Evolutionary conservation across 2,113 vertebrate species (phyloP), one percentile per base, ranked within the genome.

Genomic region (Scytalopus superciliaris): DNA sequence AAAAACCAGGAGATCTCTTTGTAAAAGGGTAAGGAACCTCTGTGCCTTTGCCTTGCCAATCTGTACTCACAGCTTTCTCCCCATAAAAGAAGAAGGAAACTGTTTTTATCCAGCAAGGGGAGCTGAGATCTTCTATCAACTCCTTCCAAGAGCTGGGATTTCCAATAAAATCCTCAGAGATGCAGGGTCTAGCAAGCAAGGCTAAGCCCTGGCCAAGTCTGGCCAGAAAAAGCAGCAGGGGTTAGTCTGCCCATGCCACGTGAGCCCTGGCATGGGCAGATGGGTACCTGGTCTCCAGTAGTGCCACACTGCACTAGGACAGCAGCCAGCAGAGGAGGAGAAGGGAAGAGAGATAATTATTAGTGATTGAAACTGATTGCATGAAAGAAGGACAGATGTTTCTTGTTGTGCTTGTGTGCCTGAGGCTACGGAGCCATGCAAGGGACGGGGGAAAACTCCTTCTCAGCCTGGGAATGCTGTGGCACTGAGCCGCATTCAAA

Each of bases 381-480:
- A 96, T 96, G 94, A 95, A 94, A 94, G 93, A 91, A 96, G 93
- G 94, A 96, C 95, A 96, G 95, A 95, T 96, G 95, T 94, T 97
- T 94, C 95, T 94, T 66, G 89, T 89, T 89, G 93, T 89, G 94
- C 87, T 73, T 73, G 77, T 94, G 95, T 60, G 96, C 94, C 95
- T 92, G 89, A 89, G 93, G 93, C 94, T 93, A 91, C 8, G 5
- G 89, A 93, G 78, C 94, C 85, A 42, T 49, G 89, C 91, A 73
- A 94, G 94, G 88, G 89, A 82, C 62, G 1, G 0, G 89, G 87
- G 91, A 93, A 89, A 94, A 84, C 91, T 95, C 89, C 86, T 87
- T 44, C 91, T 89, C 47, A 84, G 94, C 28, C 89, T 60, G 93
- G 91, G 91, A 87, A 60, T 19, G 89, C 77, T 82, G 87, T 59